These are phyloP conservation scores for Turritopsis rubra DNA, from an alignment of 30 jellyfish, hydroid and myxozoan genomes.

Conservation along the genomic window DNA sequence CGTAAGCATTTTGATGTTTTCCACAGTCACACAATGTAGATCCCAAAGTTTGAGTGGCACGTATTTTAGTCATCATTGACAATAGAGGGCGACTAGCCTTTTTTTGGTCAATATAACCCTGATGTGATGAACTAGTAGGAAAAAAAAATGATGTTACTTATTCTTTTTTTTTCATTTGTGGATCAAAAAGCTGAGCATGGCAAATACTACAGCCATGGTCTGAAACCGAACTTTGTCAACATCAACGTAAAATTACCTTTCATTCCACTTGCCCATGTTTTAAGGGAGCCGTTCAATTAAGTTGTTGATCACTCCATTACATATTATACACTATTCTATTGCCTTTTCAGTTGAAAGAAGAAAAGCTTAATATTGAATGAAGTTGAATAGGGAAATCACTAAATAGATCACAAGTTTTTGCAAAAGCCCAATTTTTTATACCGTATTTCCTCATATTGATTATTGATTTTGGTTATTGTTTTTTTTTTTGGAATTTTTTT, in stretches of 20 bases:
- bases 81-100: conserved; percentile 3
- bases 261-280: background rate
- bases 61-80: conserved; percentile 25
- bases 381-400: too few species aligned
- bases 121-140: background rate
- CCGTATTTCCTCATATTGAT: too few species aligned
- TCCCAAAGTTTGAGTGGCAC: conserved; percentile 18
- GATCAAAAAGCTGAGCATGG: background rate
- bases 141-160: background rate
- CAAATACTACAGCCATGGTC: too few species aligned
- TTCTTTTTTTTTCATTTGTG: background rate
- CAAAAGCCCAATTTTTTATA: too few species aligned
- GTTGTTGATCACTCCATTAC: background rate
- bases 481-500: too few species aligned
- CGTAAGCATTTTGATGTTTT: background rate
- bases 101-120: background rate
- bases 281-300: background rate
- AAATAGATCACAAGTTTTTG: too few species aligned
- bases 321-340: too few species aligned
- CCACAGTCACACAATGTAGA: background rate
- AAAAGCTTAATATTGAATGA: too few species aligned
- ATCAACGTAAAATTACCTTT: background rate
- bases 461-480: too few species aligned
- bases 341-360: too few species aligned
- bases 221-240: too few species aligned